Evolutionary conservation across 2,797 vertebrate genomes (phyloP).

Genomic region (Gallinago nigripennis): DNA sequence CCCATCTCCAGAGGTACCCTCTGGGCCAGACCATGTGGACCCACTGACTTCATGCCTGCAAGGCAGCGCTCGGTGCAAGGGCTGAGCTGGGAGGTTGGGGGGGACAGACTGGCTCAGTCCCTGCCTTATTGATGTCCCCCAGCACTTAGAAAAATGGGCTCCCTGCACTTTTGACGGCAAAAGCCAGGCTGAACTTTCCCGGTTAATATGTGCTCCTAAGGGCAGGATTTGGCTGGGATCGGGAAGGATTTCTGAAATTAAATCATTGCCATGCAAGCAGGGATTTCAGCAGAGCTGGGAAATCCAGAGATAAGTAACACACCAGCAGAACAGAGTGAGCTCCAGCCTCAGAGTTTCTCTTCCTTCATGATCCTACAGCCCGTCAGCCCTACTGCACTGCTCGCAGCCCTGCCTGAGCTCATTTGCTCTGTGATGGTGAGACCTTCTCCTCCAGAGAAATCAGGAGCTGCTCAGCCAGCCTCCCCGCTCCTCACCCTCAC

Average conservation of each 20-base stretch:
- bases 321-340: not conserved
- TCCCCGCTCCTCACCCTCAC: not conserved
- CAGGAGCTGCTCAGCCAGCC: not conserved
- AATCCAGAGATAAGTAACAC: constrained; percentile 34
- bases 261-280: not conserved
- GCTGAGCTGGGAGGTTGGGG: not conserved
- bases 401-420: not conserved
- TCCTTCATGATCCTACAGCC: not conserved
- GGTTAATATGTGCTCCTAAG: not conserved
- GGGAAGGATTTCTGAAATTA: constrained; percentile 26
- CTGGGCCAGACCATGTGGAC: not conserved
- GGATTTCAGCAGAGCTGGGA: constrained; percentile 41
- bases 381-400: not conserved
- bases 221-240: constrained; percentile 24
- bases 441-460: not conserved
- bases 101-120: fast-evolving
- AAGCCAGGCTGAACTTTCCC: not conserved
- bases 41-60: fast-evolving
- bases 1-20: not conserved
- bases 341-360: not conserved
- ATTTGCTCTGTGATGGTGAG: not conserved
- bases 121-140: not conserved
- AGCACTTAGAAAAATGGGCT: not conserved
- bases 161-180: not conserved
- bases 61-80: not conserved